These are phyloP conservation scores for Matsumurasca onukii DNA, from an alignment of 1,140 invertebrate species.

Conservation along the genomic window DNA sequence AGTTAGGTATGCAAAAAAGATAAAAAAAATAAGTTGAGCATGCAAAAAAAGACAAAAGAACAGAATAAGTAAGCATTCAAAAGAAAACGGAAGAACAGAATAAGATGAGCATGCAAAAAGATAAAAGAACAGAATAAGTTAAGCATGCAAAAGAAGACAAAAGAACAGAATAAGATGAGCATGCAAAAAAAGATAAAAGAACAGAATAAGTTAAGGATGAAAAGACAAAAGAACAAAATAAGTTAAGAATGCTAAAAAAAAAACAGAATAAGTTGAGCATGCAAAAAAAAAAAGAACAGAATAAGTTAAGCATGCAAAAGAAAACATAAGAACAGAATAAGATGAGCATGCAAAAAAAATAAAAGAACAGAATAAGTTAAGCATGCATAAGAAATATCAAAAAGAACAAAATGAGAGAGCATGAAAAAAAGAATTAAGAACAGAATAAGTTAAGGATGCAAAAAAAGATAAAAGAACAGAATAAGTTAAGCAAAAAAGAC, in stretches of 20 bases:
- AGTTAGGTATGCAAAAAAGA: neutral
- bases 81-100: neutral
- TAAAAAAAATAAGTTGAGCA: too few relatives aligned
- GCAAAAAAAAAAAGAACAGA: neutral
- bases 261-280: neutral
- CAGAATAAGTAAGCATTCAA: neutral
- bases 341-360: neutral
- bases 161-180: neutral
- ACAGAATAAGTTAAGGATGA: too few relatives aligned
- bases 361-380: neutral
- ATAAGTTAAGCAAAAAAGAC: too few relatives aligned
- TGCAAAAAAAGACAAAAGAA: neutral
- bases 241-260: neutral
- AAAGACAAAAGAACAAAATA: neutral
- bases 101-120: neutral
- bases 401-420: too few relatives aligned
- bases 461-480: too few relatives aligned
- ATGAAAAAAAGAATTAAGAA: too few relatives aligned
- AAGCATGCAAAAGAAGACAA: neutral
- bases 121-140: neutral
- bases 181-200: neutral
- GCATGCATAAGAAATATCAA: neutral
- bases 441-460: too few relatives aligned
- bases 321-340: neutral
- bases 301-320: neutral